Evolutionary conservation across 1,140 invertebrate genomes (phyloP).

Genomic region (Polypedilum vanderplanki): DNA sequence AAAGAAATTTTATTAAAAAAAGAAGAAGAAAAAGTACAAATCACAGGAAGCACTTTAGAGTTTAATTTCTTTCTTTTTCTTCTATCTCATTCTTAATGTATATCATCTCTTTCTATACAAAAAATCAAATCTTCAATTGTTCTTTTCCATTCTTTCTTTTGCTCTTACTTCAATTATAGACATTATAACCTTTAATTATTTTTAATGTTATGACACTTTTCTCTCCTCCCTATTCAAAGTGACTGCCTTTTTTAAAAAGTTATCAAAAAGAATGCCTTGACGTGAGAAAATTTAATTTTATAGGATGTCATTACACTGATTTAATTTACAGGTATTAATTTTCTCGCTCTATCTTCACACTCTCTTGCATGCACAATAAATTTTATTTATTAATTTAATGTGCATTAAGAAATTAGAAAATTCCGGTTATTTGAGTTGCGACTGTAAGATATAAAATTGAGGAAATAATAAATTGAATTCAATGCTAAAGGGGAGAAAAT

Average conservation of each 20-base stretch:
- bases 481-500: background rate
- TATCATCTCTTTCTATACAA: no score
- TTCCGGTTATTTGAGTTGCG: background rate
- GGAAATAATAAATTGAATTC: conserved; percentile 10
- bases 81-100: background rate
- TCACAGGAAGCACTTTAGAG: conserved; percentile 23
- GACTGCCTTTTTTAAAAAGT: background rate
- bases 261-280: background rate
- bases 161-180: background rate
- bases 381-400: conserved; percentile 4
- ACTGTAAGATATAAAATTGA: conserved; percentile 2
- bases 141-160: background rate
- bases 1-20: background rate
- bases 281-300: conserved; percentile 19
- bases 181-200: conserved; percentile 24
- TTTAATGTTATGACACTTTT: conserved; percentile 25
- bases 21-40: no score
- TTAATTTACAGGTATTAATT: conserved; percentile 19
- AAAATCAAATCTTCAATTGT: conserved; percentile 2
- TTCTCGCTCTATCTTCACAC: background rate
- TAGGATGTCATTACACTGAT: conserved; percentile 17
- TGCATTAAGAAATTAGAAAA: background rate
- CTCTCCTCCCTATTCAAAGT: background rate
- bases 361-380: background rate
- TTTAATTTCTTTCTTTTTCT: background rate